Evolutionary conservation across 1,140 invertebrate genomes (phyloP).

Genomic region (Planococcus citri): DNA sequence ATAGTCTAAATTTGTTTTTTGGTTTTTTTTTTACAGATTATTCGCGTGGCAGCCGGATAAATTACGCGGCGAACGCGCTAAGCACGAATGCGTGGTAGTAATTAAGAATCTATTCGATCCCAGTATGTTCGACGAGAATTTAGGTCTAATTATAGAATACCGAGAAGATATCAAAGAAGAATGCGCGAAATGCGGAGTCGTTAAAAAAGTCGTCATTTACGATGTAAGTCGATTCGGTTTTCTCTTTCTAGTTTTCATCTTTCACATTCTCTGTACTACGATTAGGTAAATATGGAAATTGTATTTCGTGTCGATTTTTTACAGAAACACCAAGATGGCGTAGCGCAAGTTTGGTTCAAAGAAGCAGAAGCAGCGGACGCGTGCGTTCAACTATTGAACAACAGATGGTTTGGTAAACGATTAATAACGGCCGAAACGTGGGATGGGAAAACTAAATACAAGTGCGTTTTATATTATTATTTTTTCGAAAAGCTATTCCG

Average conservation of each 20-base stretch:
- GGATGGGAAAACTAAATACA: conserved; percentile 93
- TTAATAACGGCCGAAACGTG: conserved; percentile 75
- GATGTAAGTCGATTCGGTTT: conserved; percentile 62
- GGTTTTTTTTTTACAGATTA: conserved; percentile 41
- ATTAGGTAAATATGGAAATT: too few species aligned
- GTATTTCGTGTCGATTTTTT: background rate
- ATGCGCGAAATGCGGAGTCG: conserved; percentile 80
- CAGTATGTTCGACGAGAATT: conserved; percentile 77
- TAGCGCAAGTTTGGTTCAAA: conserved; percentile 83
- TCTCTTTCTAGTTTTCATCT: too few species aligned
- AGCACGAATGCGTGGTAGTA: conserved; percentile 82
- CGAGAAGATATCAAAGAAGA: conserved; percentile 82
- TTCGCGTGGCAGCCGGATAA: conserved; percentile 96
- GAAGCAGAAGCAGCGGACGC: conserved; percentile 81
- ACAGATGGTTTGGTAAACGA: conserved; percentile 79
- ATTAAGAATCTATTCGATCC: conserved; percentile 90
- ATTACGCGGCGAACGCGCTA: conserved; percentile 63
- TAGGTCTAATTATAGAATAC: conserved; percentile 77
- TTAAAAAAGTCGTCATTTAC: conserved; percentile 83
- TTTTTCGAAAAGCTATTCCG: background rate
- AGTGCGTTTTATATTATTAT: conserved; percentile 36
- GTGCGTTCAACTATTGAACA: conserved; percentile 77
- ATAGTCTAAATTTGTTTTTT: too few species aligned
- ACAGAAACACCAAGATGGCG: conserved; percentile 82
- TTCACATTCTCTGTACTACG: too few species aligned